Evolutionary conservation across 2,113 vertebrate species (phyloP).

Genomic region (Furnarius figulus): DNA sequence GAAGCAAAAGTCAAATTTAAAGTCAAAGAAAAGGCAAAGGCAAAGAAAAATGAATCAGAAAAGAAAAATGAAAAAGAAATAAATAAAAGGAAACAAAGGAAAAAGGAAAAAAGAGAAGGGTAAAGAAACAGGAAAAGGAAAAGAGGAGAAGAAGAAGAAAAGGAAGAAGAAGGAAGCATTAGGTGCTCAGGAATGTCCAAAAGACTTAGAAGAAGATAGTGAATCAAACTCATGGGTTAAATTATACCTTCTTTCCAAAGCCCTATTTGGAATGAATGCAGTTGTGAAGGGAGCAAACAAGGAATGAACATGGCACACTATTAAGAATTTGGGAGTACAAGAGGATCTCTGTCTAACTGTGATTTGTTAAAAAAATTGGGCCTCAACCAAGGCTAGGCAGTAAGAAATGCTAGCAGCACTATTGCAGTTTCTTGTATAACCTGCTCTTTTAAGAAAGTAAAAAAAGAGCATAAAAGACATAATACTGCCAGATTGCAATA

Average conservation of each 20-base stretch:
- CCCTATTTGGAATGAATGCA: not conserved
- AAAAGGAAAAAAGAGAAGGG: not conserved
- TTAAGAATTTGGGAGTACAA: constrained; percentile 4
- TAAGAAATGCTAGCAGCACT: not conserved
- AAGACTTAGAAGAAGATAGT: not conserved
- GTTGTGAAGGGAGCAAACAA: not conserved
- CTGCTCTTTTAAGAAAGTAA: not conserved
- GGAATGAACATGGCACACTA: not conserved
- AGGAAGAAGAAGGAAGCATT: not conserved
- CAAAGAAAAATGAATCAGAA: not conserved
- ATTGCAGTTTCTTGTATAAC: not conserved
- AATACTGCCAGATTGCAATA: not conserved
- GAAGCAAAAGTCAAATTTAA: not conserved
- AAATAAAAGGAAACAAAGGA: not conserved
- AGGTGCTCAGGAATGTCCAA: not conserved
- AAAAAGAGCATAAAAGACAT: not conserved
- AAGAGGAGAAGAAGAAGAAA: too few species aligned
- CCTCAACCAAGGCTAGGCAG: not conserved
- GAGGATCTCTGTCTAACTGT: not conserved
- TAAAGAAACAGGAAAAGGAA: not conserved
- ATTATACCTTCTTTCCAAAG: not conserved
- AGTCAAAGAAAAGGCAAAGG: not conserved
- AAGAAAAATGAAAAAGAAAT: not conserved
- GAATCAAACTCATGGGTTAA: not conserved
- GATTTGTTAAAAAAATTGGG: not conserved